Evolutionary conservation across 2,113 vertebrate genomes (phyloP).

Genomic region (Lepus americanus): DNA sequence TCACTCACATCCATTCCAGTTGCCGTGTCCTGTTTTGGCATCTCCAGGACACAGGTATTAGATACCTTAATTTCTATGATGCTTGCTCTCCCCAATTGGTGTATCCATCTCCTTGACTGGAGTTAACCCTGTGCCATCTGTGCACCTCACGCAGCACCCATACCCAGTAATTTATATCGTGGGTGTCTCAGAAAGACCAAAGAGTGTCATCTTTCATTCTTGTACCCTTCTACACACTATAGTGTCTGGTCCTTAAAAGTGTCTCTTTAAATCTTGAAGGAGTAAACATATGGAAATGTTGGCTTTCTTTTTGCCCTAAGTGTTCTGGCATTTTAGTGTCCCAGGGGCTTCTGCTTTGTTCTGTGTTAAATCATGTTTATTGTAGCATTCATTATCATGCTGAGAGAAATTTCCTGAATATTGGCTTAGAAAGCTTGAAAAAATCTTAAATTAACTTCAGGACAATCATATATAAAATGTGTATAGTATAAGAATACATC

Average conservation of each 20-base stretch:
- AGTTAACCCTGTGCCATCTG: not conserved
- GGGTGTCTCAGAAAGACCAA: not conserved
- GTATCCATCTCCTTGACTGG: accelerated
- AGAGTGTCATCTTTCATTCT: not conserved
- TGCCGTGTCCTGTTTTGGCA: not conserved
- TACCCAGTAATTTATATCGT: not conserved
- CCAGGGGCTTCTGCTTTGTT: not conserved
- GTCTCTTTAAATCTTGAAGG: not conserved
- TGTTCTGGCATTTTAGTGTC: not conserved
- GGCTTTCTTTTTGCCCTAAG: not conserved
- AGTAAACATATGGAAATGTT: not conserved
- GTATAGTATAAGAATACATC: too few species aligned
- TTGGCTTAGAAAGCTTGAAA: conserved; percentile 21
- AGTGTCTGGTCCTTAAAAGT: not conserved
- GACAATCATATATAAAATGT: not conserved
- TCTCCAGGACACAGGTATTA: too few species aligned
- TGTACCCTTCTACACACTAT: not conserved
- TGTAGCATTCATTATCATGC: conserved; percentile 45
- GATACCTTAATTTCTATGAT: too few species aligned
- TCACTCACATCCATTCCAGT: not conserved
- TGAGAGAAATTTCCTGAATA: conserved; percentile 34
- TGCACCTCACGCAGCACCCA: not conserved
- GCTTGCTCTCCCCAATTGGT: not conserved
- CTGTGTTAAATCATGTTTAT: conserved; percentile 53
- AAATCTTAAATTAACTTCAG: conserved; percentile 55